Evolutionary conservation across 2,797 vertebrate species (phyloP).

Genomic region (Cryptoprocta ferox): DNA sequence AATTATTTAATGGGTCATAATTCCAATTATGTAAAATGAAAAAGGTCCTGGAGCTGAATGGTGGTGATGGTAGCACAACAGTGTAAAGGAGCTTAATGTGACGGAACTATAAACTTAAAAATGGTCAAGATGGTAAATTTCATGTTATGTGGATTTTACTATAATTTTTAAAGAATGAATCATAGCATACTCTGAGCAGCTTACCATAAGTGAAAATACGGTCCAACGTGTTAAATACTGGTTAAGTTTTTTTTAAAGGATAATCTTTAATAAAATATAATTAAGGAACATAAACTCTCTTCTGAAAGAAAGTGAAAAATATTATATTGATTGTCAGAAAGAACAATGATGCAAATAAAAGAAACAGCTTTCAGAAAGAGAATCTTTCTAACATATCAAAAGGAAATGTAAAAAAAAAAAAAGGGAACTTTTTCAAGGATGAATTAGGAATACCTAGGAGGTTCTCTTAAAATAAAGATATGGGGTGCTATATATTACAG

Average conservation of each 20-base stretch:
- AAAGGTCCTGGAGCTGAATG: neutral
- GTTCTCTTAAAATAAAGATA: neutral
- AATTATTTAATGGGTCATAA: neutral
- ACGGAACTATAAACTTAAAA: neutral
- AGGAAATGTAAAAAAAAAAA: neutral
- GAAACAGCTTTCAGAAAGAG: conserved; percentile 21
- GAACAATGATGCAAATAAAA: neutral
- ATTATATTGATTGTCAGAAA: neutral
- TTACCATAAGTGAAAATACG: neutral
- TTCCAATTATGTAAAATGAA: neutral
- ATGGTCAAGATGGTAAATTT: neutral
- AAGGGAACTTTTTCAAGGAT: neutral
- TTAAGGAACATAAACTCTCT: neutral
- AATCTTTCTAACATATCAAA: neutral
- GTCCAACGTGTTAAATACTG: neutral
- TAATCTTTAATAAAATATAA: neutral
- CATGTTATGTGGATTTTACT: neutral
- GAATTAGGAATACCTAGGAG: neutral
- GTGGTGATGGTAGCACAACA: neutral
- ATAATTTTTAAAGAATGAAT: neutral
- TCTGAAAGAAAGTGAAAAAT: conserved; percentile 32
- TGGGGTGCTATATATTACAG: neutral
- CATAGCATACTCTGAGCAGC: neutral
- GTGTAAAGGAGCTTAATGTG: neutral
- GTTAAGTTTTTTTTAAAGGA: neutral